These are phyloP conservation scores for Chiropotes sagulatus DNA, from an alignment of 2,797 vertebrate genomes.

Conservation along the genomic window DNA sequence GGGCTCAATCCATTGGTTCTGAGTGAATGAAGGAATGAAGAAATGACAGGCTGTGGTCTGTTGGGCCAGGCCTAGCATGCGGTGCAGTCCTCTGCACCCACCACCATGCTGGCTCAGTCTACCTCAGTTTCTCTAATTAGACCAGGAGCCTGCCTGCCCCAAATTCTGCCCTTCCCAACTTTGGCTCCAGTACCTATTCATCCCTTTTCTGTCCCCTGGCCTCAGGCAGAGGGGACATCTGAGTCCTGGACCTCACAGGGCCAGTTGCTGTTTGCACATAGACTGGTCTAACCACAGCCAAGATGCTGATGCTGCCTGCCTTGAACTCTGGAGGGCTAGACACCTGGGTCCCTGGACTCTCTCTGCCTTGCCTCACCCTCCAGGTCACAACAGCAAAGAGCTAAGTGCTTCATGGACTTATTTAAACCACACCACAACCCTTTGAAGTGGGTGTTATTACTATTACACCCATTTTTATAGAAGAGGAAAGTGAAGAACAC, in stretches of 20 bases:
- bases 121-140: not conserved
- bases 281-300: not conserved
- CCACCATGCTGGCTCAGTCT: not conserved
- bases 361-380: not conserved
- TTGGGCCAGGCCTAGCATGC: accelerated
- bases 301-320: not conserved
- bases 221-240: not conserved
- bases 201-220: not conserved
- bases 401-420: not conserved
- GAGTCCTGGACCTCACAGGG: not conserved
- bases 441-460: not conserved
- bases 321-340: not conserved
- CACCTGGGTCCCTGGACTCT: not conserved
- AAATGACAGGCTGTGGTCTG: not conserved
- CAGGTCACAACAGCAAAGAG: not conserved
- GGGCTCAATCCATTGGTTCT: not conserved
- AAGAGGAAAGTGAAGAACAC: not conserved
- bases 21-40: not conserved
- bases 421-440: not conserved
- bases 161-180: not conserved
- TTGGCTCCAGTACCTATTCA: not conserved
- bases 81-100: too few relatives aligned
- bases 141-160: not conserved
- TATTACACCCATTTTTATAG: not conserved
- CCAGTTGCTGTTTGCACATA: not conserved